Conservation (phyloP, 2,888 invertebrate genomes). For the Trissoscelio sp. region DNA sequence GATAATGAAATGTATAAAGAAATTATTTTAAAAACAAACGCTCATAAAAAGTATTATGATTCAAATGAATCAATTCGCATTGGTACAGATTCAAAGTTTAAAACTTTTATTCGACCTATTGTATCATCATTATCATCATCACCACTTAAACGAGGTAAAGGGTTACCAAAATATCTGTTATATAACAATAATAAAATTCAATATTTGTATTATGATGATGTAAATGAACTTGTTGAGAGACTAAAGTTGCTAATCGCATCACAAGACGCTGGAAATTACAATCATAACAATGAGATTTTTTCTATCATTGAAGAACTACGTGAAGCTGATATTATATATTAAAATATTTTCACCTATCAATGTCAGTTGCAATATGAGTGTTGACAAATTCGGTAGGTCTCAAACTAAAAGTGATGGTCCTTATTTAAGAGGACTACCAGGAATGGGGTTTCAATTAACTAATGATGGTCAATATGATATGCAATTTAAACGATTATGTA, state of each 20-base stretch:
- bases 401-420: not conserved
- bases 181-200: not conserved
- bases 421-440: not conserved
- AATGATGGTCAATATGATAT: not conserved
- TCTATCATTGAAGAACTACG: conserved; percentile 7
- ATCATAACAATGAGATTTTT: not conserved
- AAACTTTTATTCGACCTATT: too few relatives aligned
- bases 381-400: not conserved
- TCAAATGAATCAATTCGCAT: not conserved
- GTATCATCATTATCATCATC: not conserved
- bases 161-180: not conserved
- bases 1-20: conserved; percentile 45
- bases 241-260: not conserved
- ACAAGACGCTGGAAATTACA: not conserved
- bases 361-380: not conserved
- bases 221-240: not conserved
- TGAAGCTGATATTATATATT: conserved; percentile 3
- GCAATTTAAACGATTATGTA: not conserved
- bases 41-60: conserved; percentile 17
- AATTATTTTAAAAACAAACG: conserved; percentile 61
- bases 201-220: not conserved
- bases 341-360: not conserved
- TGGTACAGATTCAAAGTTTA: too few relatives aligned
- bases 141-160: not conserved
- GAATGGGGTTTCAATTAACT: not conserved